phyloP scores from a whole-genome alignment of 2,113 vertebrate species.

The Jaculus jaculus region DNA sequence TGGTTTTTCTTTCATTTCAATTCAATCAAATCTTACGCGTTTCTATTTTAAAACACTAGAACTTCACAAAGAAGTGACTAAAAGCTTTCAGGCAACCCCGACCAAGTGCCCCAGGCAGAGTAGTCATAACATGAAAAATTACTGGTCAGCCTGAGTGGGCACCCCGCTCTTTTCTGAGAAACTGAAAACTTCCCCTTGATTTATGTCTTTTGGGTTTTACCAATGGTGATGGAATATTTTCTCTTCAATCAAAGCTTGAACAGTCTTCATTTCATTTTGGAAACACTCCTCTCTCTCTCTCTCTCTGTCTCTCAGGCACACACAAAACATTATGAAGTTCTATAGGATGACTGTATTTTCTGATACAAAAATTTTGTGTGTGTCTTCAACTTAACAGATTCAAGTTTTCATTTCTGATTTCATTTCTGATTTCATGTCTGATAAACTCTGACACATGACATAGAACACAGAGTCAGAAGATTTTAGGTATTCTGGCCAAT shows the following conservation, averaged over 20 bases:
- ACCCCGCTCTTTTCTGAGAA: background rate
- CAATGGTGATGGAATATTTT: background rate
- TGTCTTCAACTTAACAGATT: background rate
- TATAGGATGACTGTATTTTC: background rate
- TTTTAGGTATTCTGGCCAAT: background rate
- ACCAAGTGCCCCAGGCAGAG: background rate
- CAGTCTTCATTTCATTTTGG: background rate
- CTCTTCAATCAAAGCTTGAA: background rate
- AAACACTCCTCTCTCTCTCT: no score
- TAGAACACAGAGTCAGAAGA: background rate
- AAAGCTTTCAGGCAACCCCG: background rate
- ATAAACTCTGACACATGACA: background rate
- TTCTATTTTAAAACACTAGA: background rate
- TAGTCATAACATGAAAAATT: constrained; percentile 34
- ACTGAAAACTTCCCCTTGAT: background rate
- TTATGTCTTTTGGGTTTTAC: background rate
- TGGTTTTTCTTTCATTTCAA: constrained; percentile 39
- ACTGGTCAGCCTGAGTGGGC: background rate
- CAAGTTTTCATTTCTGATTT: background rate
- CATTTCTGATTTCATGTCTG: no score
- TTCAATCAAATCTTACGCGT: background rate
- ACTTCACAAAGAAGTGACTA: background rate
- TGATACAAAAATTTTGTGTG: background rate
- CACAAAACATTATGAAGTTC: no score
- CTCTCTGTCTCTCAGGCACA: no score